Percentiles rank a stretch among this genome's conserved stretches.
These are phyloP conservation scores for Drosophila triauraria DNA, from an alignment of 1,140 invertebrate species.

Conservation along the genomic window DNA sequence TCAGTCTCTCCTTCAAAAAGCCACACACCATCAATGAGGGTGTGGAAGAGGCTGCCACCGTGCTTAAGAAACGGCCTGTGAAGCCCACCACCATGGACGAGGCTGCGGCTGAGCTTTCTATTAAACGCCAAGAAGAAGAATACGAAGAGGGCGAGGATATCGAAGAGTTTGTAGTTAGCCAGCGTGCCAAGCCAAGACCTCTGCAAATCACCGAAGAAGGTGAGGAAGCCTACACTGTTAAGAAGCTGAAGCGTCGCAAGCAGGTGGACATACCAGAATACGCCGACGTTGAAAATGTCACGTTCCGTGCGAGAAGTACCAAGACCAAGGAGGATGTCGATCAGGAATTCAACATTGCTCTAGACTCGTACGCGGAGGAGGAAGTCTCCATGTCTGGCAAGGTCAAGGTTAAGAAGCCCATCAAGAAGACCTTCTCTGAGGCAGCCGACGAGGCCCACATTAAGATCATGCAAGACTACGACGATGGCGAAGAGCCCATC, in stretches of 20 bases:
- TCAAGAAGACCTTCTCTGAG: slow-evolving; percentile 90
- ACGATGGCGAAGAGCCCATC: slow-evolving; percentile 88
- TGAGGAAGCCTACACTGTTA: slow-evolving; percentile 90
- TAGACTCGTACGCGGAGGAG: slow-evolving; percentile 94
- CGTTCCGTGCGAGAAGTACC: slow-evolving; percentile 89
- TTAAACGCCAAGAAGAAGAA: slow-evolving; percentile 85
- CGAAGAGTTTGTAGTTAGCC: slow-evolving; percentile 80
- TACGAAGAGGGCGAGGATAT: slow-evolving; percentile 85
- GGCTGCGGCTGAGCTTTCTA: slow-evolving; percentile 74
- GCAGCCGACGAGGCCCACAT: slow-evolving; percentile 90
- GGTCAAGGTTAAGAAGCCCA: slow-evolving; percentile 90
- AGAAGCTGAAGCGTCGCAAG: slow-evolving; percentile 89
- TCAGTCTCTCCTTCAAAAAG: slow-evolving; percentile 84
- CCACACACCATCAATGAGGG: slow-evolving; percentile 75
- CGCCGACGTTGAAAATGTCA: slow-evolving; percentile 90
- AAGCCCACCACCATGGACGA: slow-evolving; percentile 70
- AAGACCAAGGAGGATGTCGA: slow-evolving; percentile 93
- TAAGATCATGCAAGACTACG: slow-evolving; percentile 89
- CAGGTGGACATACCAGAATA: slow-evolving; percentile 89
- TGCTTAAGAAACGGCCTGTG: slow-evolving; percentile 81
- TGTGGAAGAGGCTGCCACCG: slow-evolving; percentile 84
- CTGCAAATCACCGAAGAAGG: slow-evolving; percentile 88
- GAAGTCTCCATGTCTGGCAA: slow-evolving; percentile 94
- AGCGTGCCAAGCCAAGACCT: slow-evolving; percentile 71
- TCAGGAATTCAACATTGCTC: slow-evolving; percentile 93